These are phyloP conservation scores for Pseudorhiza aurosa DNA, from an alignment of 30 jellyfish, hydroid and myxozoan species.

Conservation along the genomic window DNA sequence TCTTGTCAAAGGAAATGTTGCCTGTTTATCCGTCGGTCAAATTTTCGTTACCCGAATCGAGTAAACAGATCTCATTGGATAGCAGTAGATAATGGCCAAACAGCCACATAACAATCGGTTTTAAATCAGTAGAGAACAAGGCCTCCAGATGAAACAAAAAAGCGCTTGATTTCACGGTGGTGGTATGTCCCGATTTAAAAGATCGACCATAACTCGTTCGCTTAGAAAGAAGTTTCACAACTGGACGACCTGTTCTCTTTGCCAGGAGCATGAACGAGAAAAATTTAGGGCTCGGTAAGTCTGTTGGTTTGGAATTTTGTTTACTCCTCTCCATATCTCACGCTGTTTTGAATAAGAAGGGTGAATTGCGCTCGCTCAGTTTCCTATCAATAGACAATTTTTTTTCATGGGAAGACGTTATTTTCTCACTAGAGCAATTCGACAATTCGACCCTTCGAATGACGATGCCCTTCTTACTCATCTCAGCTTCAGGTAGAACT, in stretches of 20 bases:
- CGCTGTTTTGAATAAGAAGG: too few relatives aligned
- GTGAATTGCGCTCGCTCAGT: too few relatives aligned
- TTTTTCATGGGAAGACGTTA: too few relatives aligned
- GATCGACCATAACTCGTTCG: constrained; percentile 27
- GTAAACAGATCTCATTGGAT: constrained; percentile 2
- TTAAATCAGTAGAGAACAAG: background rate
- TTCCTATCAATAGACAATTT: too few relatives aligned
- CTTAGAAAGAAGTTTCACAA: constrained; percentile 1
- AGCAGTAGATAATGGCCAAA: background rate
- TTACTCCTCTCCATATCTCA: too few relatives aligned
- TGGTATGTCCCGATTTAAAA: constrained; percentile 2
- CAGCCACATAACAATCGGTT: background rate
- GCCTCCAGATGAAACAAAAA: background rate
- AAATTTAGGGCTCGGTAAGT: constrained; percentile 24
- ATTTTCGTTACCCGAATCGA: constrained; percentile 21
- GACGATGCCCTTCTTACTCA: too few relatives aligned
- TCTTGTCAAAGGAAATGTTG: constrained; percentile 22
- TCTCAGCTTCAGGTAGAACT: too few relatives aligned
- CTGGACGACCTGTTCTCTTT: constrained; percentile 15
- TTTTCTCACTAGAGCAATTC: too few relatives aligned
- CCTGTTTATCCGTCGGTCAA: background rate
- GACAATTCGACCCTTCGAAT: too few relatives aligned
- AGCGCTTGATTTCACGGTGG: background rate
- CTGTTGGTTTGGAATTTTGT: background rate
- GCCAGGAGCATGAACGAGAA: too few relatives aligned